Evolutionary conservation across 2,113 vertebrate species (phyloP), one percentile per base, ranked within the genome.

Genomic region (Onychostruthus taczanowskii): DNA sequence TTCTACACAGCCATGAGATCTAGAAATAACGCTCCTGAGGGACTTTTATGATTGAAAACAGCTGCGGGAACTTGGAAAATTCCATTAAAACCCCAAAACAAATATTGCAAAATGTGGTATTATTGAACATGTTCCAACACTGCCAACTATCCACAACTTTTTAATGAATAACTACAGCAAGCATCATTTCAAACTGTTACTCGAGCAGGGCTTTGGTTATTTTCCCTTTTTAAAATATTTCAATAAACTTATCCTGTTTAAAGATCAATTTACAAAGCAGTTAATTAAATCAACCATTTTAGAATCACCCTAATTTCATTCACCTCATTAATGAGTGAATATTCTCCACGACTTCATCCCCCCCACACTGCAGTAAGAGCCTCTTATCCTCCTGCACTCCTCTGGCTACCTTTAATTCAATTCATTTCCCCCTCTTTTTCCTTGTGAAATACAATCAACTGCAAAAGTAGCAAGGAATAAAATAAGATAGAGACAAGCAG

Each of bases 131-230:
- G 18, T 68, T 58, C 88, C 86, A 90, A 63, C n/a, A 22, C 0
- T 39, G 67, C 68, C 82, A 93, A 81, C 90, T 56, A 50, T 37
- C 86, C 53, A 28, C 56, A 46, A 50, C 68, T 90, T 84, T 95
- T 94, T 95, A 95, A 96, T 93, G 92, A 87, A 30, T 94, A 96
- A 96, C 94, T 89, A 86, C 80, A 73, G 79, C 24, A 81, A 55
- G 84, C 41, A 16, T 64, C 61, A 70, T 90, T 88, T 46, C 3
- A 0, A 86, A 49, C 27, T 56, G n/a, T 31, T 70, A 58, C 47
- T 73, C 2, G 21, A 82, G 67, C 44, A 84, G 58, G 52, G 30
- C 64, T 88, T 77, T 8, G 11, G 47, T 49, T 87, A 44, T 80
- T 94, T 87, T 31, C 41, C 49, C 44, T 77, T 87, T 81, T 35